A percentile compares a stretch with the other conserved stretches of the same genome.
phyloP scores from a whole-genome alignment of 1,140 invertebrate genomes.

The Gonioctena quinquepunctata region DNA sequence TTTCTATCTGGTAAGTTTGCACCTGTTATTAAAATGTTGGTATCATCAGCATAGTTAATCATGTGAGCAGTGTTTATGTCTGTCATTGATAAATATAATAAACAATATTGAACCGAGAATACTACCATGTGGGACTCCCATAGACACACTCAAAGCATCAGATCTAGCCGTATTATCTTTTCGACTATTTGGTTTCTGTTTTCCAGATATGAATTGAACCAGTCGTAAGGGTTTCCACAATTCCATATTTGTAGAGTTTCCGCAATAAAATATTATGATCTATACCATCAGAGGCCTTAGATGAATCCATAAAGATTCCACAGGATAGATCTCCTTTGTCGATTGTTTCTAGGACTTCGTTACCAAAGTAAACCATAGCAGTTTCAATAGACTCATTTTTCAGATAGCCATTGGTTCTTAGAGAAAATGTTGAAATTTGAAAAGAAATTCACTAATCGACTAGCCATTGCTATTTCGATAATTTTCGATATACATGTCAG shows the following conservation, averaged over 20 bases:
- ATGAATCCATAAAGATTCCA: too few relatives aligned
- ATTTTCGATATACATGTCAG: background rate
- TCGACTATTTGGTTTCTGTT: constrained; percentile 1
- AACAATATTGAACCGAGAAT: background rate
- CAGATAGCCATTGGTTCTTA: background rate
- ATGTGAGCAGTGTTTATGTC: background rate
- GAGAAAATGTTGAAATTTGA: background rate
- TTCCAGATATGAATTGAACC: background rate
- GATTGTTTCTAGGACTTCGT: background rate
- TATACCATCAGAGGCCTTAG: too few relatives aligned
- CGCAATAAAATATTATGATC: background rate
- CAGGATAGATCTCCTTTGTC: background rate
- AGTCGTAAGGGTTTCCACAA: too few relatives aligned
- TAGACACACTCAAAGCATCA: background rate
- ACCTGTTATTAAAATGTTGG: background rate
- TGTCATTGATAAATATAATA: background rate
- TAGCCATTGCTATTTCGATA: background rate
- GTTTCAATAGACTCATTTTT: background rate
- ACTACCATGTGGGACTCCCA: background rate
- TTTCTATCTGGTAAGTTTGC: too few relatives aligned
- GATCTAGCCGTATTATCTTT: background rate
- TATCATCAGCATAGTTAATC: background rate
- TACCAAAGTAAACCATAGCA: background rate
- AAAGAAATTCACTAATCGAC: background rate
- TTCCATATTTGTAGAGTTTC: background rate